A percentile compares a stretch with the other conserved stretches of the same genome.
These are phyloP conservation scores for Actenoides hombroni DNA, from an alignment of 2,113 vertebrate genomes.

Conservation along the genomic window DNA sequence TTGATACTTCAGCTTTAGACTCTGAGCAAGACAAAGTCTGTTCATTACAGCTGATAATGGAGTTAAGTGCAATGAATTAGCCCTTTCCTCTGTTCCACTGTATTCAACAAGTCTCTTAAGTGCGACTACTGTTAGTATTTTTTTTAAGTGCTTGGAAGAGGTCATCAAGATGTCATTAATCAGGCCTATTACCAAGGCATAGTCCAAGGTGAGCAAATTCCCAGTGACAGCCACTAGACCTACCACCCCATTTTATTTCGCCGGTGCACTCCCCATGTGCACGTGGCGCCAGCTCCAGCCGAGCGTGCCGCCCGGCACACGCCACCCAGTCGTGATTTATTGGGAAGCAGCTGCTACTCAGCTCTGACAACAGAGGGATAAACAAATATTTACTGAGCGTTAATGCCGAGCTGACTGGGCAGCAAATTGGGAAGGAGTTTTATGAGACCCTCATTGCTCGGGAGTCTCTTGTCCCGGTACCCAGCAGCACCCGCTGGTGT, in stretches of 20 bases:
- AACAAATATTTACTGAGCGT: background rate
- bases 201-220: background rate
- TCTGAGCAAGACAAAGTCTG: background rate
- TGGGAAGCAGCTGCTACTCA: background rate
- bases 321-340: background rate
- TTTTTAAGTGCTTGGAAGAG: background rate
- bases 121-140: background rate
- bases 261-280: background rate
- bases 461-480: background rate
- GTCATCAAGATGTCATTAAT: background rate
- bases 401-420: rapidly evolving
- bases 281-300: background rate
- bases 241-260: rapidly evolving
- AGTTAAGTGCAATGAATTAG: background rate
- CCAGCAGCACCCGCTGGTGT: rapidly evolving
- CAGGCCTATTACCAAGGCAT: rapidly evolving
- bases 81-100: rapidly evolving
- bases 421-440: background rate
- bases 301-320: background rate
- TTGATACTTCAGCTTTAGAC: rapidly evolving
- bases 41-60: background rate
- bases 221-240: background rate
- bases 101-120: background rate
- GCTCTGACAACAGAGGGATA: background rate
- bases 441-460: rapidly evolving